These are phyloP conservation scores for Strix aluco DNA, from an alignment of 2,113 vertebrate species.

Conservation along the genomic window DNA sequence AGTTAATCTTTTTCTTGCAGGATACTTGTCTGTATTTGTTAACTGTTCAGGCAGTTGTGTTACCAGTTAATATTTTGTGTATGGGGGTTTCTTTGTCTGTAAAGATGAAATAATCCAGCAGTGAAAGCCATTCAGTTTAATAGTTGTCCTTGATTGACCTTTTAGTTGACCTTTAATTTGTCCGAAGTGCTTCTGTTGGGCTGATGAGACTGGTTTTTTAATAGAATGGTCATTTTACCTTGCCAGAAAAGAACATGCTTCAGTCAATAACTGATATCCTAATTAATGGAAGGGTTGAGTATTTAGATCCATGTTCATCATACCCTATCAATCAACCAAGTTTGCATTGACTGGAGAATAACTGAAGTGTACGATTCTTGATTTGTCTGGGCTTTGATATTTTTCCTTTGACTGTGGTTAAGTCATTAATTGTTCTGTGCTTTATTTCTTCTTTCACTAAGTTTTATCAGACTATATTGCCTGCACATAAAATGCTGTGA, in stretches of 20 bases:
- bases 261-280: background rate
- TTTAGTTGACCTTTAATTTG: background rate
- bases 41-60: background rate
- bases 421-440: background rate
- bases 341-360: background rate
- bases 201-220: background rate
- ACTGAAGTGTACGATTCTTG: background rate
- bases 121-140: background rate
- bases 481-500: background rate
- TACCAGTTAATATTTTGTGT: background rate
- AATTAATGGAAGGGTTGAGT: background rate
- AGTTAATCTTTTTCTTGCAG: background rate
- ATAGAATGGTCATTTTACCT: background rate
- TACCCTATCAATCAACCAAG: background rate
- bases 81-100: background rate
- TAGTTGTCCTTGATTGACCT: slow-evolving; percentile 17
- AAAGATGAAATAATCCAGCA: background rate
- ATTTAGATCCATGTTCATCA: background rate
- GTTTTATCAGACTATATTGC: background rate
- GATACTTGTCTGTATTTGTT: background rate
- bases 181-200: background rate
- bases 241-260: background rate
- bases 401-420: background rate
- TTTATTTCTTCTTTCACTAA: background rate
- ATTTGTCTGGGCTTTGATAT: background rate